Conservation (phyloP, 2,888 invertebrate species). For the Macrophya annulata region DNA sequence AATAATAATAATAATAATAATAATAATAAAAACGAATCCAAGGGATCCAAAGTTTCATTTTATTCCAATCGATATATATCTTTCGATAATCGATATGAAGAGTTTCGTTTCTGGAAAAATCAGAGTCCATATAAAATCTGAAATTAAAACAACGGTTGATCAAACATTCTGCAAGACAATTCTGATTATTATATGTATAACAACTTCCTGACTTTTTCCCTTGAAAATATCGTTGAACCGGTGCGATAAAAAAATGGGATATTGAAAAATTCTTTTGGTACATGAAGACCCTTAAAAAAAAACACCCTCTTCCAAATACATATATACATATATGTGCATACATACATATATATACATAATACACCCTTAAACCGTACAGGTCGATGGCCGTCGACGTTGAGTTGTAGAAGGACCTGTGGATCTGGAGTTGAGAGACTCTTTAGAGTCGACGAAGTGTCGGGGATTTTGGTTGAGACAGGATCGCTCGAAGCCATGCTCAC, state of each 20-base stretch:
- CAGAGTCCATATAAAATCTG: background rate
- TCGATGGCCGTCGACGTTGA: constrained; percentile 56
- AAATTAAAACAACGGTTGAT: background rate
- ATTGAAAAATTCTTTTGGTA: background rate
- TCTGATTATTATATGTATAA: too few relatives aligned
- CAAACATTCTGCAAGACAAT: too few relatives aligned
- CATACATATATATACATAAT: background rate
- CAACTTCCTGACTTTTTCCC: background rate
- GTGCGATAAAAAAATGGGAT: background rate
- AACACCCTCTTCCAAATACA: background rate
- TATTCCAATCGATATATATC: background rate
- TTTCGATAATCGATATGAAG: background rate
- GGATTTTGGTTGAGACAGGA: constrained; percentile 45
- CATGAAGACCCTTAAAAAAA: background rate
- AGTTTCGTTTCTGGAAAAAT: background rate
- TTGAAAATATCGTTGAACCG: background rate
- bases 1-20: too few relatives aligned
- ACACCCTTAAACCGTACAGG: constrained; percentile 6
- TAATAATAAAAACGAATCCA: background rate
- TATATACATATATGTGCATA: background rate
- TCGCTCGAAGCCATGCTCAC: constrained; percentile 68
- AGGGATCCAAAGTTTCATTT: background rate
- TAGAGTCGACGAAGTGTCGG: constrained; percentile 44
- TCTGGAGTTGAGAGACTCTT: constrained; percentile 48
- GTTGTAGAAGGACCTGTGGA: constrained; percentile 47